These are phyloP conservation scores for Prionchulus punctatus DNA, from an alignment of 2,888 invertebrate genomes.

Conservation along the genomic window DNA sequence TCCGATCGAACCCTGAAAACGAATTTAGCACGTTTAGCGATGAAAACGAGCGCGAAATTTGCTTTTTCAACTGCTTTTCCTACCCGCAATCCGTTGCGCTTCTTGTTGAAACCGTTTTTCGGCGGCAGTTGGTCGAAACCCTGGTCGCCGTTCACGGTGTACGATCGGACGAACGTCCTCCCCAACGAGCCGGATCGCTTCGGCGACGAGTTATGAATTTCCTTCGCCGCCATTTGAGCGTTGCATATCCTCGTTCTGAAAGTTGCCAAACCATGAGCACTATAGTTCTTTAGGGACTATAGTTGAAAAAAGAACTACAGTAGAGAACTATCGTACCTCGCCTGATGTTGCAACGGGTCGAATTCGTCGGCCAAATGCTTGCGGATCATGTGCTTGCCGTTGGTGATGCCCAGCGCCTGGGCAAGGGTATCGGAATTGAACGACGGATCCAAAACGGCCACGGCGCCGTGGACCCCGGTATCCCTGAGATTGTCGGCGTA, in stretches of 20 bases:
- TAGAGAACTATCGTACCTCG: too few species aligned
- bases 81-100: background rate
- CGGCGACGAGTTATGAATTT: background rate
- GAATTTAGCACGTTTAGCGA: background rate
- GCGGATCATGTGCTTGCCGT: constrained; percentile 77
- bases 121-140: background rate
- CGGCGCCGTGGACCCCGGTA: constrained; percentile 82
- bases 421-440: constrained; percentile 90
- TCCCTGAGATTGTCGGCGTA: constrained; percentile 76
- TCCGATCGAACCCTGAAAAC: constrained; percentile 12
- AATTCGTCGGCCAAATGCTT: constrained; percentile 77
- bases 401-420: constrained; percentile 66
- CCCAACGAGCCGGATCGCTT: constrained; percentile 3
- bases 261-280: too few species aligned
- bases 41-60: background rate
- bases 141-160: background rate
- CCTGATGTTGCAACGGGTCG: constrained; percentile 72
- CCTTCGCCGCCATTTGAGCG: too few species aligned
- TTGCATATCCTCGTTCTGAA: background rate
- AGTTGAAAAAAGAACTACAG: too few species aligned
- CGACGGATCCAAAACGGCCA: constrained; percentile 78
- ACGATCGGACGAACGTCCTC: constrained; percentile 1
- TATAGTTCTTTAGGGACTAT: too few species aligned
- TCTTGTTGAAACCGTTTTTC: background rate
- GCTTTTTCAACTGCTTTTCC: too few species aligned